Base-by-base conservation (phyloP, 1,140 invertebrate genomes). In the Anthonomus grandis region DNA sequence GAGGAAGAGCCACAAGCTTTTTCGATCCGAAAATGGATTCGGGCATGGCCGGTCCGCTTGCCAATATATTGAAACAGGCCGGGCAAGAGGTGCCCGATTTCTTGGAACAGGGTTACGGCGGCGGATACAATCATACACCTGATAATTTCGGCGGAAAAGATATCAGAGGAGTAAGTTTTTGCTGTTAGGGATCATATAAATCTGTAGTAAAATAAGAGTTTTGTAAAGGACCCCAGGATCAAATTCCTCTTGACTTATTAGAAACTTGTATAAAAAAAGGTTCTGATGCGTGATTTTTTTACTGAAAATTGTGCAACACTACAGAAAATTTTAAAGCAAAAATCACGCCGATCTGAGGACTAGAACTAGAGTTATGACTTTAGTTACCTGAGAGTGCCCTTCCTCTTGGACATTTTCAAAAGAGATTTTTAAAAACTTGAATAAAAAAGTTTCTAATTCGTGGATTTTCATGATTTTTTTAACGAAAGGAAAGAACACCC, bases 1-100 rank as follows among this genome's bases (percentile, higher is more conserved):
- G 85, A 34, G 95, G 95, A 4, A 86, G 83, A 65, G 91, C 95
- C 0, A 91, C 90, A 0, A 93, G 89, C 6, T 97, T 97, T 74
- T 97, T 92, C 54, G 83, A 88, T 66, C 61, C 76, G 1, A 67
- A 72, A 0, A 37, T 72, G 13, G 89, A 97, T 71, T 41, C 36
- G 0, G 59, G 62, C 0, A 37, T 96, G 0, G 83, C 82, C 0
- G 71, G 71, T 0, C 80, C 84, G 57, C 72, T 97, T 6, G 78
- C 89, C 0, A 84, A 82, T 62, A 87, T 93, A 49, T 74, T 96
- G 3, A 76, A 75, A 36, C 81, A 85, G 58, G 82, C 86, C 1
- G 73, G 75, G 0, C 85, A 89, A 64, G 52, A 73, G 0, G 72
- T 89, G 9, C 87, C 86, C 0, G 80, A 83, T 4, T 89, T 83